Evolutionary conservation across 2,797 vertebrate species (phyloP), one percentile per base, ranked within the genome.

Genomic region (Garrulus glandarius): DNA sequence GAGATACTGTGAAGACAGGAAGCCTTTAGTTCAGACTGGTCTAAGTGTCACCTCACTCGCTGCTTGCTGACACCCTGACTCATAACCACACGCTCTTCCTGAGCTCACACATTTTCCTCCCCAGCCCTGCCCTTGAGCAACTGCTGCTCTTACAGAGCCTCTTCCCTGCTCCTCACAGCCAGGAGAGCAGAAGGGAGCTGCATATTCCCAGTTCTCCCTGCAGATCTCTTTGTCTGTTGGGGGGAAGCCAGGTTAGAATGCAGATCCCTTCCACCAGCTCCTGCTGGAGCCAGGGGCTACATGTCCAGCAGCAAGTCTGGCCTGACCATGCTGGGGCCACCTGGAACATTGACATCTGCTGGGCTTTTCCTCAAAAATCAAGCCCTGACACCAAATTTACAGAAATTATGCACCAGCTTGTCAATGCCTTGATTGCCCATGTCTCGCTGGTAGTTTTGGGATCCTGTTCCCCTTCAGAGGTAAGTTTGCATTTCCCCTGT

Each of bases 81-180:
- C 90, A 79, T 94, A 97, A 97, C 96, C 95, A 70, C 96, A 95
- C 15, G 88, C 77, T 93, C 92, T 95, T 96, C 96, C 95, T 95
- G 94, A 93, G 84, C 84, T 87, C 70, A 46, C 63, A 46, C 20
- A 0, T 86, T 13, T 49, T 70, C 74, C 83, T 95, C 85, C 79
- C 60, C 74, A 74, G 60, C 88, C 75, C 56, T 70, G 67, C 59
- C 63, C 87, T 52, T 67, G 63, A 92, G 84, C 88, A 82, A 6
- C 71, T 30, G 75, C 68, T 89, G 75, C 81, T 92, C 44, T 69
- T 5, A 47, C 59, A 60, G 44, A 79, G 59, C 46, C 21, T 49
- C 70, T 57, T 8, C 61, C 30, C 52, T 0, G 0, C 61, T 90
- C 55, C 80, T 89, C 71, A 0, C 0, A 2, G 19, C 39, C 70